phyloP scores from a whole-genome alignment of 2,113 vertebrate species.

The Diadophis punctatus region DNA sequence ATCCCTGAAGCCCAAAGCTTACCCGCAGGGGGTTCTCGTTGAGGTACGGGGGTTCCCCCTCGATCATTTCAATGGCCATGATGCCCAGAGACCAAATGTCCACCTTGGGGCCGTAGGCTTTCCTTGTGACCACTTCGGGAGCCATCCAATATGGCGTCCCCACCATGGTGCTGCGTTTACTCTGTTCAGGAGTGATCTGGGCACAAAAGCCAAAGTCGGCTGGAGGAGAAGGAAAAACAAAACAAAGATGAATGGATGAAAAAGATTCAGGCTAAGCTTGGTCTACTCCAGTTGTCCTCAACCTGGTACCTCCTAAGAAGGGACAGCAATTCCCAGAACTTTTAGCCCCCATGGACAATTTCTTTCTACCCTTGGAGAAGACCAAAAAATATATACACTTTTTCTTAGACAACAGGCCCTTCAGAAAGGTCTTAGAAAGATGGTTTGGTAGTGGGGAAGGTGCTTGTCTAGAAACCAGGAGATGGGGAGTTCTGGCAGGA shows the following conservation, averaged over 20 bases:
- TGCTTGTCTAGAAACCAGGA: too few relatives aligned
- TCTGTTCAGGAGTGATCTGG: constrained; percentile 97
- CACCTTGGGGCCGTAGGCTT: constrained; percentile 95
- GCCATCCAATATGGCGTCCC: constrained; percentile 99
- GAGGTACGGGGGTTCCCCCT: constrained; percentile 95
- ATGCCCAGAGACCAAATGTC: constrained; percentile 98
- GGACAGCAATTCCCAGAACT: neutral
- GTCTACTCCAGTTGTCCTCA: neutral
- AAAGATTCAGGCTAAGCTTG: neutral
- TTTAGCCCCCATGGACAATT: neutral
- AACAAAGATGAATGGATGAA: neutral
- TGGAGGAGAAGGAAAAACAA: constrained; percentile 39
- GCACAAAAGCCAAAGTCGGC: constrained; percentile 98
- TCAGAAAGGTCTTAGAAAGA: neutral
- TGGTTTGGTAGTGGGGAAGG: too few relatives aligned
- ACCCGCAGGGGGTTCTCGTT: constrained; percentile 96
- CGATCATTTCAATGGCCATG: constrained; percentile 98
- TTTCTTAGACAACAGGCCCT: neutral
- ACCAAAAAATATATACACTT: neutral
- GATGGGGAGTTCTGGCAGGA: too few relatives aligned
- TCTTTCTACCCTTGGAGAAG: neutral
- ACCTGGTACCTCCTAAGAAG: neutral
- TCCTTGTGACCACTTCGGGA: constrained; percentile 91
- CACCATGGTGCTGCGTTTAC: constrained; percentile 97
- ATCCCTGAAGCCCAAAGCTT: constrained; percentile 33